Evolutionary conservation across 2,888 invertebrate genomes (phyloP).

Genomic region (Macrosiphum euphorbiae): DNA sequence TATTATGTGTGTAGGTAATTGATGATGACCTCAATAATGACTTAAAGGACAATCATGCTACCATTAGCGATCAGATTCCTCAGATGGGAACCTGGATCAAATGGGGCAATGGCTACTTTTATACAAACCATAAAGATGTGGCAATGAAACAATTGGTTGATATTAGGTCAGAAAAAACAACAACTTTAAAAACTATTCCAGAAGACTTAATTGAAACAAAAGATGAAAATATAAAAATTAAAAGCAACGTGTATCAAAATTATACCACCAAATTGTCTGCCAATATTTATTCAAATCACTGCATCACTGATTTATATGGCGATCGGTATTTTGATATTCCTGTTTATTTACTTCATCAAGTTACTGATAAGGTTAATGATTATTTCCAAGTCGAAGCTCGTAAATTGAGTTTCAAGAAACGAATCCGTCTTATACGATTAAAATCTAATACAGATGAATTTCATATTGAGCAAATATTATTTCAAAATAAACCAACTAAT

Average conservation of each 20-base stretch:
- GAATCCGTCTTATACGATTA: conserved; percentile 50
- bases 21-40: background rate
- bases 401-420: conserved; percentile 56
- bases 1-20: conserved; percentile 15
- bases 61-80: conserved; percentile 7
- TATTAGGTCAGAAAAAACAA: background rate
- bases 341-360: conserved; percentile 51
- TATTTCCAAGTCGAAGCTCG: conserved; percentile 62
- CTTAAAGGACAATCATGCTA: conserved; percentile 8
- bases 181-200: background rate
- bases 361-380: conserved; percentile 44
- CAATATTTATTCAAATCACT: conserved; percentile 49
- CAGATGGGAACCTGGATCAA: conserved; percentile 43
- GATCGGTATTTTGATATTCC: conserved; percentile 56
- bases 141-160: conserved; percentile 14
- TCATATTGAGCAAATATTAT: conserved; percentile 62
- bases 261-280: background rate
- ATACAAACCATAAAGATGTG: conserved; percentile 37
- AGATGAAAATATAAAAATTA: background rate
- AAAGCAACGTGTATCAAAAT: background rate
- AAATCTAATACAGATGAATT: conserved; percentile 11
- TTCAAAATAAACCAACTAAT: conserved; percentile 60
- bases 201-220: background rate
- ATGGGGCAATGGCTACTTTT: conserved; percentile 58
- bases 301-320: conserved; percentile 55